Percentiles rank a stretch among this genome's conserved stretches.
Evolutionary conservation across 1,140 invertebrate genomes (phyloP).

Genomic region (Drosophila bipectinata): DNA sequence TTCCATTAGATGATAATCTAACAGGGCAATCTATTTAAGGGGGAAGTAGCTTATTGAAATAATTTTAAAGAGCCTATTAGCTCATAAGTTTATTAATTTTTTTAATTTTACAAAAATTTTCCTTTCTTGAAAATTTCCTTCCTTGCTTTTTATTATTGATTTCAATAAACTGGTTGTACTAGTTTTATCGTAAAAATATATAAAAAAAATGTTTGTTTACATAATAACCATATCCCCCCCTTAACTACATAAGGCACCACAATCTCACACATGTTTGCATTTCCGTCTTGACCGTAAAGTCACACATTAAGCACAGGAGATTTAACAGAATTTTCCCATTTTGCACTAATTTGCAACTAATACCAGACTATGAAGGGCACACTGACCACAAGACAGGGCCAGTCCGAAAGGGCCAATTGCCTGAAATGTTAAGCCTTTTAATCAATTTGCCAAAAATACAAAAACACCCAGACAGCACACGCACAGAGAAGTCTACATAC

Average conservation of each 20-base stretch:
- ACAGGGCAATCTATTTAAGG: too few relatives aligned
- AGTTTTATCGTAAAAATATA: too few relatives aligned
- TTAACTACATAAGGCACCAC: neutral
- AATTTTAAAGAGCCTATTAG: too few relatives aligned
- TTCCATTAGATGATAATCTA: too few relatives aligned
- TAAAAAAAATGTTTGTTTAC: too few relatives aligned
- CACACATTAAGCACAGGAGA: slow-evolving; percentile 69
- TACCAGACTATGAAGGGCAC: slow-evolving; percentile 12
- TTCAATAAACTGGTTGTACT: too few relatives aligned
- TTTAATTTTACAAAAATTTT: too few relatives aligned
- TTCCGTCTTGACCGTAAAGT: slow-evolving; percentile 55
- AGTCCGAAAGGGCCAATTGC: slow-evolving; percentile 63
- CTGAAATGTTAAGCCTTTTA: slow-evolving; percentile 77
- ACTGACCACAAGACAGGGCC: slow-evolving; percentile 30
- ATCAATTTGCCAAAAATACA: slow-evolving; percentile 75
- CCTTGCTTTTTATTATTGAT: too few relatives aligned
- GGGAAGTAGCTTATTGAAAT: too few relatives aligned
- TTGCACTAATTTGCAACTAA: slow-evolving; percentile 74
- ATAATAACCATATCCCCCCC: neutral
- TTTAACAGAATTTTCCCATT: slow-evolving; percentile 60
- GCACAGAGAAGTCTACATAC: neutral
- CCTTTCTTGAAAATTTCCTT: too few relatives aligned
- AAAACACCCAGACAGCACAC: slow-evolving; percentile 26
- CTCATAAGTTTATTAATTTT: too few relatives aligned
- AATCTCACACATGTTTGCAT: slow-evolving; percentile 35